phyloP scores from a whole-genome alignment of 2,113 vertebrate genomes.

The Nymphicus hollandicus region DNA sequence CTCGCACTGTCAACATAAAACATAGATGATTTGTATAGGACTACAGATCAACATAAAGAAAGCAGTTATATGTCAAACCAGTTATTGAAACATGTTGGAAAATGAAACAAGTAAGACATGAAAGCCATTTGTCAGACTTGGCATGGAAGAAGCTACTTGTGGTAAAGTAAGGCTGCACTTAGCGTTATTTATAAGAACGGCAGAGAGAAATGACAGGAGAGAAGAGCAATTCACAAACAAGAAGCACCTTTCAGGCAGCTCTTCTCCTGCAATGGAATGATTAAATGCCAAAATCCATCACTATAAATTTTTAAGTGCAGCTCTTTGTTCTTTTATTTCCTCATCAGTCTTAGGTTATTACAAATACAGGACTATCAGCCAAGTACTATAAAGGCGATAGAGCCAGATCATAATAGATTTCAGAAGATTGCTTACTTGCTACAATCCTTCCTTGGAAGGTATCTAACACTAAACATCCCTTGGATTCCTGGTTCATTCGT shows the following conservation, averaged over 20 bases:
- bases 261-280: background rate
- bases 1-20: slow-evolving; percentile 80
- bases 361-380: background rate
- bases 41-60: background rate
- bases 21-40: background rate
- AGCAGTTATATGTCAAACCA: background rate
- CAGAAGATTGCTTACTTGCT: background rate
- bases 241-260: background rate
- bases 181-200: background rate
- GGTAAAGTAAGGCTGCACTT: background rate
- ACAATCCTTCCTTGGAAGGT: background rate
- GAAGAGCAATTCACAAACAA: background rate
- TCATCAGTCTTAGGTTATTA: background rate
- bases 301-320: background rate
- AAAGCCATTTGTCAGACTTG: background rate
- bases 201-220: background rate
- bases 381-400: background rate
- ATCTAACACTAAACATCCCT: background rate
- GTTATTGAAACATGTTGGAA: background rate
- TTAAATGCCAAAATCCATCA: background rate
- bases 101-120: background rate
- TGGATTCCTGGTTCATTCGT: background rate
- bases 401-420: background rate
- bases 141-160: background rate
- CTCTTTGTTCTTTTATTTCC: background rate